Conservation (phyloP, 2,113 vertebrate genomes). For the Centropristis striata region DNA sequence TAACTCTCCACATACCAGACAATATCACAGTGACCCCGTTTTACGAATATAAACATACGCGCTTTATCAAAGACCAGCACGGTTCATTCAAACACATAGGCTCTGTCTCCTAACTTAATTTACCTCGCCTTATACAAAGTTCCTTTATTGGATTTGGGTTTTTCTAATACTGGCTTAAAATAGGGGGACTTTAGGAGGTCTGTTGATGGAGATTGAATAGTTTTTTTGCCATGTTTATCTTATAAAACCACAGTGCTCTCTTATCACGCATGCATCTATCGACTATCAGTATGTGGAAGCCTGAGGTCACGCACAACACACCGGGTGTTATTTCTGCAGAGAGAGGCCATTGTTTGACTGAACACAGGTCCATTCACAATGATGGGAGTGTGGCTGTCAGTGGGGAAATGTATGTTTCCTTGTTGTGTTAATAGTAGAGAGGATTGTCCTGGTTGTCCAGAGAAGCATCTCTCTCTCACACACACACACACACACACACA, state of each 20-base stretch:
- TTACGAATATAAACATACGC: constrained; percentile 78
- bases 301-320: constrained; percentile 59
- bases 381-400: constrained; percentile 38
- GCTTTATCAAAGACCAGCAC: constrained; percentile 77
- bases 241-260: constrained; percentile 63
- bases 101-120: constrained; percentile 79
- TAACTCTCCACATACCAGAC: constrained; percentile 83
- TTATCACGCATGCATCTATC: constrained; percentile 69
- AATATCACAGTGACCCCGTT: constrained; percentile 82
- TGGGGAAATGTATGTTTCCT: constrained; percentile 61
- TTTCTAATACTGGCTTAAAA: constrained; percentile 71
- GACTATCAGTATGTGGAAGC: constrained; percentile 45
- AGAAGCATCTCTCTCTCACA: constrained; percentile 23
- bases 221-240: constrained; percentile 69
- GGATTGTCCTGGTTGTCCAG: constrained; percentile 28
- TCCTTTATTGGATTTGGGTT: constrained; percentile 74
- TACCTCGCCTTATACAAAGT: constrained; percentile 61
- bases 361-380: constrained; percentile 59
- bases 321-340: constrained; percentile 52
- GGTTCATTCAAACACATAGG: constrained; percentile 71
- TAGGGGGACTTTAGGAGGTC: constrained; percentile 41
- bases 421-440: constrained; percentile 50
- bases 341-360: constrained; percentile 62
- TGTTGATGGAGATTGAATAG: constrained; percentile 64
- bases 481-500: constrained; percentile 18